phyloP scores from a whole-genome alignment of 2,888 invertebrate genomes.

The Sarcophaga subvicina region DNA sequence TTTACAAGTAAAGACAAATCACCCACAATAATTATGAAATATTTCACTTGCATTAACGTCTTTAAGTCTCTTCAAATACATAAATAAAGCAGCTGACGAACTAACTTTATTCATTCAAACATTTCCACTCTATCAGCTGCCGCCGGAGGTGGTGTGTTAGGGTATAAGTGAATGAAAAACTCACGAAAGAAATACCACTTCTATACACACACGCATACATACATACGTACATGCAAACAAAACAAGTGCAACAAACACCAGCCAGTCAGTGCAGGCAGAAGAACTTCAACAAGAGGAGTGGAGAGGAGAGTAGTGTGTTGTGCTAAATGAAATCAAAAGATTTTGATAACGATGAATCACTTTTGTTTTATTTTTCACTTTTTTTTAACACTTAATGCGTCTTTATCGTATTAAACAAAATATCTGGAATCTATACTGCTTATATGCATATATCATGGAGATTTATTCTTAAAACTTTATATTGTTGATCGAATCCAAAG shows the following conservation, averaged over 20 bases:
- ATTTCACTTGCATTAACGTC: too few relatives aligned
- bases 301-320: conserved; percentile 4
- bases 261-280: conserved; percentile 13
- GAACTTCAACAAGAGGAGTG: not conserved
- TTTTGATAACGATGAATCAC: conserved; percentile 65
- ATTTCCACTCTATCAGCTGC: conserved; percentile 48
- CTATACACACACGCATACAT: conserved; percentile 27
- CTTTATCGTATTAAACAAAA: not conserved
- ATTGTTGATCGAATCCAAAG: not conserved
- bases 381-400: conserved; percentile 36
- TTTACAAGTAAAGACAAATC: conserved; percentile 4
- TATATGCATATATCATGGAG: not conserved
- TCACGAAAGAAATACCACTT: conserved; percentile 15
- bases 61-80: not conserved
- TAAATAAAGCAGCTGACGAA: conserved; percentile 29
- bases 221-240: conserved; percentile 7
- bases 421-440: too few relatives aligned
- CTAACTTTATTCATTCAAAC: conserved; percentile 14
- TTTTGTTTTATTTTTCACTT: conserved; percentile 48
- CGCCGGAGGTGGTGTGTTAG: conserved; percentile 22
- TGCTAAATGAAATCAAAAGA: conserved; percentile 14
- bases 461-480: too few relatives aligned
- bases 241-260: conserved; percentile 54
- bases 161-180: conserved; percentile 20
- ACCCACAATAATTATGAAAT: too few relatives aligned